phyloP scores from a whole-genome alignment of 1,140 invertebrate genomes.

The Diploscapter pachys region DNA sequence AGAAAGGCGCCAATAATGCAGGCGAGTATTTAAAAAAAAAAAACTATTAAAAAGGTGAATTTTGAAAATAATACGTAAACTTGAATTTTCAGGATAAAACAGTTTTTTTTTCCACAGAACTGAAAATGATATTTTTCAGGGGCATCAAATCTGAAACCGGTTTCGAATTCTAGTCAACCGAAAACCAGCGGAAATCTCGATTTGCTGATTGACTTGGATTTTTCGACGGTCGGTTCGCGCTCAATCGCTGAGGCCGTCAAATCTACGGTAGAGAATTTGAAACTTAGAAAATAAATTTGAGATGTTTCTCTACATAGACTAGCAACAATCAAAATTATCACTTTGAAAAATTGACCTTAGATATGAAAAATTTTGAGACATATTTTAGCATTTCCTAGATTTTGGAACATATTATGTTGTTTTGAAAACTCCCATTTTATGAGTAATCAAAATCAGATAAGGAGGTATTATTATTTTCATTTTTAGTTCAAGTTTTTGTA shows the following conservation, averaged over 20 bases:
- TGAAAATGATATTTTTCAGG: conserved; percentile 59
- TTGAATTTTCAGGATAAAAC: too few species aligned
- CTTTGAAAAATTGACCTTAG: conserved; percentile 58
- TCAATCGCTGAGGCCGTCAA: conserved; percentile 57
- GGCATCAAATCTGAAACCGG: conserved; percentile 3
- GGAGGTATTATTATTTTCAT: conserved; percentile 3
- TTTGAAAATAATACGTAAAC: conserved; percentile 17
- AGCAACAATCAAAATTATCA: too few species aligned
- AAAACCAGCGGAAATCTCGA: conserved; percentile 61
- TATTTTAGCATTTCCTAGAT: conserved; percentile 19
- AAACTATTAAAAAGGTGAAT: conserved; percentile 22
- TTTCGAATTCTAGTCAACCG: conserved; percentile 61
- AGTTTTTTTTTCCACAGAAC: neutral
- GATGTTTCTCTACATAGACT: too few species aligned
- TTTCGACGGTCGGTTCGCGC: conserved; percentile 45
- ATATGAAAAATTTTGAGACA: neutral
- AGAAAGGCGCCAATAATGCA: conserved; percentile 6
- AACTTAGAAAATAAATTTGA: too few species aligned
- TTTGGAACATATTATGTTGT: neutral
- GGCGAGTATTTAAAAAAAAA: neutral
- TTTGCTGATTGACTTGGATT: conserved; percentile 76
- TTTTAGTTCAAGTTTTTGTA: conserved; percentile 66
- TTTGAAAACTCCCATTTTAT: neutral
- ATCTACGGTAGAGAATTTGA: conserved; percentile 58
- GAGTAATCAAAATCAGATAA: neutral